These are phyloP conservation scores for Autographa gamma DNA, from an alignment of 2,888 invertebrate genomes.

Conservation along the genomic window DNA sequence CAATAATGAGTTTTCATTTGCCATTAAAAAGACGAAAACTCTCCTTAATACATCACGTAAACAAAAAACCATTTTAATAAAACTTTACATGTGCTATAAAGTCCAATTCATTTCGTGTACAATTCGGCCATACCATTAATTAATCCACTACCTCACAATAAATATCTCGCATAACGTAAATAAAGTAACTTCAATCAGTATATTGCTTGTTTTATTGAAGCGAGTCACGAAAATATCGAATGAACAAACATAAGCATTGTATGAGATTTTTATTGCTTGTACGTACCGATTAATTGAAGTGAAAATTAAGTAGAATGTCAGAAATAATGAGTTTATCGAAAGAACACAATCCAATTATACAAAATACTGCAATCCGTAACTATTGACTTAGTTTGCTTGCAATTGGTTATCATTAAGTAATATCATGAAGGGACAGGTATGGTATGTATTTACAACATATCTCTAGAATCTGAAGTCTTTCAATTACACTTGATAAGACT, in stretches of 20 bases:
- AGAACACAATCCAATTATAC: not conserved
- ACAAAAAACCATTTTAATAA: conserved; percentile 49
- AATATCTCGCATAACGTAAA: conserved; percentile 50
- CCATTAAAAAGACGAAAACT: conserved; percentile 27
- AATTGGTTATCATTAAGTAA: not conserved
- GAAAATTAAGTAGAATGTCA: not conserved
- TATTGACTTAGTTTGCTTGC: not conserved
- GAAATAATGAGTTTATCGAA: not conserved
- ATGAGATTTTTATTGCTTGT: conserved; percentile 28
- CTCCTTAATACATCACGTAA: conserved; percentile 25
- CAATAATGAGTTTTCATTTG: conserved; percentile 22
- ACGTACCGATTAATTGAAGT: not conserved
- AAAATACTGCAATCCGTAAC: not conserved
- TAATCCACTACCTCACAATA: conserved; percentile 47
- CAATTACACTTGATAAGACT: conserved; percentile 6
- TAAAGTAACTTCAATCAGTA: conserved; percentile 60
- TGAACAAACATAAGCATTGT: conserved; percentile 38
- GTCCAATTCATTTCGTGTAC: conserved; percentile 44
- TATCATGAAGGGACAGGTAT: not conserved
- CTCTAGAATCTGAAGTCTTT: conserved; percentile 7
- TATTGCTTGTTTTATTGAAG: conserved; percentile 54
- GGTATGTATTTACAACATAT: not conserved
- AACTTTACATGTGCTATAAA: conserved; percentile 51
- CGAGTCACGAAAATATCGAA: conserved; percentile 56
- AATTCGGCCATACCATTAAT: conserved; percentile 59